These are phyloP conservation scores for Drosophila flavopinicola DNA, from an alignment of 2,888 invertebrate species.

Conservation along the genomic window DNA sequence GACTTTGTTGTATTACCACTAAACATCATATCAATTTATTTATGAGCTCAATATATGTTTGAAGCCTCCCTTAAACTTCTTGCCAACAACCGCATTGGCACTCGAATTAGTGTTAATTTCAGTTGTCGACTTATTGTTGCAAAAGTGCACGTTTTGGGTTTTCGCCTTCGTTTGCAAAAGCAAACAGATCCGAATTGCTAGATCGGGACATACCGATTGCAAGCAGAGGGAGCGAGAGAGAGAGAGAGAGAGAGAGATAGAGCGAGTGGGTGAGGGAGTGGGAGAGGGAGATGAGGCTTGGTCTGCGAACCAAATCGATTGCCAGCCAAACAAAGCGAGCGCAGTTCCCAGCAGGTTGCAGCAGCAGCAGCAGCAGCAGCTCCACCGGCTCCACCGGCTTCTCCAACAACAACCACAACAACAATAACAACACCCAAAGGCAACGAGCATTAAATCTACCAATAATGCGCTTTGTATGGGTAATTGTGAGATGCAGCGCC, in stretches of 20 bases:
- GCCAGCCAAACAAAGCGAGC: slow-evolving; percentile 70
- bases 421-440: slow-evolving; percentile 55
- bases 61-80: slow-evolving; percentile 21
- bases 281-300: slow-evolving; percentile 9
- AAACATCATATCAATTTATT: background rate
- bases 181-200: slow-evolving; percentile 46
- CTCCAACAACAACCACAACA: slow-evolving; percentile 9
- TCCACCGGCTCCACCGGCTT: slow-evolving; percentile 25
- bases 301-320: slow-evolving; percentile 62
- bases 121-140: slow-evolving; percentile 59
- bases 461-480: slow-evolving; percentile 58
- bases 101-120: slow-evolving; percentile 72
- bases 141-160: slow-evolving; percentile 64
- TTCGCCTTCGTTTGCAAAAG: slow-evolving; percentile 65
- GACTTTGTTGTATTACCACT: too few species aligned
- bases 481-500: slow-evolving; percentile 59
- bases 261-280: background rate
- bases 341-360: slow-evolving; percentile 76
- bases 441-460: slow-evolving; percentile 64
- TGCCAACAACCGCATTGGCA: slow-evolving; percentile 16
- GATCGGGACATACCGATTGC: slow-evolving; percentile 37
- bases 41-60: slow-evolving; percentile 1
- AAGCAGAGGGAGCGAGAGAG: background rate
- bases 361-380: slow-evolving; percentile 31
- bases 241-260: background rate